Conservation (phyloP, 2,113 vertebrate species). For the Catharus minimus region DNA sequence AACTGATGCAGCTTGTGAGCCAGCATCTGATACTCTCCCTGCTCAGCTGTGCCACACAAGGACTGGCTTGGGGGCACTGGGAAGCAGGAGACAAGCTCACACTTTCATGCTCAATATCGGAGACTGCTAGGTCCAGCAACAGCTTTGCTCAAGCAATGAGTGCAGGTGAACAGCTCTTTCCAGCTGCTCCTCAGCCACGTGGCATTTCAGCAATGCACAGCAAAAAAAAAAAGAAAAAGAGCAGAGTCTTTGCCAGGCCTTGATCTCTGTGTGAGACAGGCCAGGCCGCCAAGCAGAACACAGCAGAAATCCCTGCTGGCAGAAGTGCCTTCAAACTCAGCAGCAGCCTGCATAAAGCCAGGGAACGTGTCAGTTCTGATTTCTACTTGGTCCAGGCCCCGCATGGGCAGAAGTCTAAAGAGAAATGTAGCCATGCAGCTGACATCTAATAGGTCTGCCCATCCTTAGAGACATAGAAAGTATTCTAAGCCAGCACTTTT, state of each 20-base stretch:
- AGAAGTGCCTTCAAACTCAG: background rate
- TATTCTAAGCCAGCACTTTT: background rate
- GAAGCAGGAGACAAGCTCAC: background rate
- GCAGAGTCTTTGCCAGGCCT: background rate
- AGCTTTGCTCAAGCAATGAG: background rate
- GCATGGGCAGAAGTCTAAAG: background rate
- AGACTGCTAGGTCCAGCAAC: background rate
- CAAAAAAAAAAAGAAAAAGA: background rate
- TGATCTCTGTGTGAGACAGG: background rate
- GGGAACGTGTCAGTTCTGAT: background rate
- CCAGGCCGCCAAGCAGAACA: background rate
- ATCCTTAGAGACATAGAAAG: background rate
- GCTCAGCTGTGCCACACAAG: background rate
- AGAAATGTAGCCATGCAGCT: background rate
- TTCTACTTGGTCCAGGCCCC: background rate
- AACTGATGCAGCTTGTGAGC: background rate
- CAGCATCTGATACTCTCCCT: background rate
- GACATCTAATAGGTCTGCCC: background rate
- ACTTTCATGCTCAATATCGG: background rate
- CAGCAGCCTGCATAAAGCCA: background rate
- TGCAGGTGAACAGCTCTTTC: background rate
- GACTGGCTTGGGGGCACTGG: background rate
- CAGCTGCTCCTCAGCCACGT: constrained; percentile 25
- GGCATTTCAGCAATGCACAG: background rate
- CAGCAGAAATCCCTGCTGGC: constrained; percentile 20